Evolutionary conservation across 2,888 invertebrate genomes (phyloP), one percentile per base, ranked within the genome.

Genomic region (Folsomia manolachei): DNA sequence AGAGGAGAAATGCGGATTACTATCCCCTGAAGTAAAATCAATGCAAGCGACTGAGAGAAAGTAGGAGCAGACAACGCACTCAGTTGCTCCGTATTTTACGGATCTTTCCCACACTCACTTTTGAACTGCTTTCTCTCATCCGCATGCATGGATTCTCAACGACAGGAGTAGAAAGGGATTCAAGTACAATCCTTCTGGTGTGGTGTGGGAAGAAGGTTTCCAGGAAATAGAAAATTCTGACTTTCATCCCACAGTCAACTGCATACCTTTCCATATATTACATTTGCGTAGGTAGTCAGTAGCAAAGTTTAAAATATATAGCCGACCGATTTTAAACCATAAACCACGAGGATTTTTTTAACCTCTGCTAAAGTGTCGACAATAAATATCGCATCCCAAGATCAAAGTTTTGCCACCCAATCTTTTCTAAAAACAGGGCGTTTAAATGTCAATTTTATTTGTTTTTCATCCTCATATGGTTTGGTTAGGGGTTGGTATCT

Each of bases 21-120:
- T 19, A 14, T 66, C 39, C 24, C 65, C 52, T 26, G 27, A 71
- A 71, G 66, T 71, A 71, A 71, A 71, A 71, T 71, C 71, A 71
- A 71, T 71, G 71, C 71, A 25, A 66, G 65, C 61, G 62, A 67
- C 71, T 71, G 27, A 21, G 39, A 52, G 52, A 52, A 39, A 66
- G 52, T 18, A 51, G 51, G 18, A 51, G 9, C n/a, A n/a, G n/a
- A n/a, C 39, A 39, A 9, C 14, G 39, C 39, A 39, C 7, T n/a
- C n/a, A 14, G 39, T 14, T 39, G 39, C 39, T 39, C 39, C 39
- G 39, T 14, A 39, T 39, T 39, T 39, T 39, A 39, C 7, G 39
- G 14, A 39, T 4, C 39, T 39, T 39, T 39, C 39, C 14, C 39
- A 4, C 14, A 14, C 39, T 39, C 39, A 14, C 39, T 39, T 14